phyloP scores from a whole-genome alignment of 2,888 invertebrate species.

The Aelia acuminata region DNA sequence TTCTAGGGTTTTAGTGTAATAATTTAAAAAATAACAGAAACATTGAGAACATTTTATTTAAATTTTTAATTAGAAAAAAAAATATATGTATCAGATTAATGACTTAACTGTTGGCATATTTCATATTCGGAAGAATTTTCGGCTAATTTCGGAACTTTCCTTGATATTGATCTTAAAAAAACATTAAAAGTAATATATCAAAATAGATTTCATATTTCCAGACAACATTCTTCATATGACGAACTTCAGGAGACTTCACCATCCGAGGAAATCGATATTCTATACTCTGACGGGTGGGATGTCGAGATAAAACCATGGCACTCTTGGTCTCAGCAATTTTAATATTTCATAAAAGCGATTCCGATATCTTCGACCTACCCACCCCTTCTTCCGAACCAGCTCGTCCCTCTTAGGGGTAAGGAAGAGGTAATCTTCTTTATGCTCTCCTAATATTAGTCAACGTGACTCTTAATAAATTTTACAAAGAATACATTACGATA shows the following conservation, averaged over 20 bases:
- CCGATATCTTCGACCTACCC: neutral
- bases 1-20: too few species aligned
- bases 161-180: too few species aligned
- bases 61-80: too few species aligned
- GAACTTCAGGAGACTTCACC: neutral
- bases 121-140: too few species aligned
- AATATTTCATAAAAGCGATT: slow-evolving; percentile 5
- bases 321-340: slow-evolving; percentile 1
- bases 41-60: too few species aligned
- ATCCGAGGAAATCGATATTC: neutral
- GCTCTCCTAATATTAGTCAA: neutral
- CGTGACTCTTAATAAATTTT: slow-evolving; percentile 22
- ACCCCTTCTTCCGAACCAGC: neutral
- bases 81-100: too few species aligned
- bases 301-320: neutral
- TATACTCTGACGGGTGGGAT: neutral
- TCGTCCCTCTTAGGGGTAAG: neutral
- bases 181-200: too few species aligned
- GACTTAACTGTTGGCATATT: too few species aligned
- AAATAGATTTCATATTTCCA: too few species aligned
- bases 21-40: too few species aligned
- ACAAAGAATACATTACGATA: neutral
- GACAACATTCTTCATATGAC: neutral
- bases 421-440: neutral
- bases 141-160: too few species aligned